These are phyloP conservation scores for Carassius carassius DNA, from an alignment of 2,113 vertebrate species.

Conservation along the genomic window DNA sequence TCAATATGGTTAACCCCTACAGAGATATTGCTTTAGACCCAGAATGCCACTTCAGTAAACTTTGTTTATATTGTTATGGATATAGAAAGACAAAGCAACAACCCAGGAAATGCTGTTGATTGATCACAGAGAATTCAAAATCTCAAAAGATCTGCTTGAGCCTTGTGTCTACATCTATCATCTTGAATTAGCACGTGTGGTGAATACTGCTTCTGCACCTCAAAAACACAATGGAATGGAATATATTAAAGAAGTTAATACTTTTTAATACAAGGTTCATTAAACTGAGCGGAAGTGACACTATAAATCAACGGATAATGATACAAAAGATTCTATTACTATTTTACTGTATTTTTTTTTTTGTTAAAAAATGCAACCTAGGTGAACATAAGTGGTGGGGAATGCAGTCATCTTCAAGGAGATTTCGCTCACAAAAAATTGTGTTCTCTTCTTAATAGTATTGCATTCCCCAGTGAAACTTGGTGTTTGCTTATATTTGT, in stretches of 20 bases:
- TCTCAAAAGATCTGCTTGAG: conserved; percentile 29
- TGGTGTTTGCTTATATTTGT: not conserved
- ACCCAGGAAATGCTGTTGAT: not conserved
- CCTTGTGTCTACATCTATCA: not conserved
- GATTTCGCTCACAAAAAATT: too few relatives aligned
- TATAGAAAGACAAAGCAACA: conserved; percentile 7
- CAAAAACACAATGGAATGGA: not conserved
- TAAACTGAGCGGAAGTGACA: not conserved
- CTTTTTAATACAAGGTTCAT: not conserved
- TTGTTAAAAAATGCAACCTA: not conserved
- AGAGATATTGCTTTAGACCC: conserved; percentile 5
- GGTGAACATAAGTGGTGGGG: not conserved
- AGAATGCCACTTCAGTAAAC: not conserved
- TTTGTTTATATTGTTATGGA: conserved; percentile 1
- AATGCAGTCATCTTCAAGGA: too few relatives aligned
- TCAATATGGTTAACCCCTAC: conserved; percentile 7
- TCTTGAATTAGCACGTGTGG: not conserved
- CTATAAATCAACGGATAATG: not conserved
- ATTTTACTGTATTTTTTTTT: not conserved
- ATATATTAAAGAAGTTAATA: not conserved
- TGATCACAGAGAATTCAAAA: conserved; percentile 28
- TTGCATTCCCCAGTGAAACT: too few relatives aligned
- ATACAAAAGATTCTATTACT: not conserved
- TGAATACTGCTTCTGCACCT: not conserved
- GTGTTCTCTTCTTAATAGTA: too few relatives aligned